phyloP scores from a whole-genome alignment of 2,888 invertebrate genomes.

The Pollenia labialis region DNA sequence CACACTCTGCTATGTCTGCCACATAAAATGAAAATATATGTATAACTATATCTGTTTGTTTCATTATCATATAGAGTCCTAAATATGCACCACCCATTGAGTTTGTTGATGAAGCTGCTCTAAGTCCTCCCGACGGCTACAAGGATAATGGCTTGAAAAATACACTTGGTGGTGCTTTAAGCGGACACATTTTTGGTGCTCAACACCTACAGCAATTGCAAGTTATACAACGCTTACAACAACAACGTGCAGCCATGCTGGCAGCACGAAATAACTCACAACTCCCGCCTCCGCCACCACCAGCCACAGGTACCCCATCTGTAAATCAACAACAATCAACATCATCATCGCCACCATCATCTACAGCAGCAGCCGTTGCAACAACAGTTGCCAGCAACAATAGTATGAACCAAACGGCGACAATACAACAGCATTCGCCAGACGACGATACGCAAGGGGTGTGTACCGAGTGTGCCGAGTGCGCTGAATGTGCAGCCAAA shows the following conservation, averaged over 20 bases:
- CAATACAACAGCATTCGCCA: constrained; percentile 75
- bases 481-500: constrained; percentile 84
- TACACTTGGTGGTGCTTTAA: constrained; percentile 86
- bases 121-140: constrained; percentile 96
- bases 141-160: constrained; percentile 91
- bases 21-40: background rate
- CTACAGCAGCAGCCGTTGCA: constrained; percentile 54
- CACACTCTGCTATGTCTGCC: background rate
- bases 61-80: constrained; percentile 83
- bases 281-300: constrained; percentile 76
- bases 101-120: constrained; percentile 91
- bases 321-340: constrained; percentile 56
- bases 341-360: constrained; percentile 58
- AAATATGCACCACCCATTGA: constrained; percentile 89
- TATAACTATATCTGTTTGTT: constrained; percentile 16
- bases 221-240: constrained; percentile 87
- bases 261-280: constrained; percentile 82
- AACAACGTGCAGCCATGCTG: constrained; percentile 86
- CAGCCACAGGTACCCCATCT: constrained; percentile 70
- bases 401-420: constrained; percentile 60
- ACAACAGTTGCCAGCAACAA: constrained; percentile 58
- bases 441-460: constrained; percentile 82
- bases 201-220: constrained; percentile 87
- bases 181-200: constrained; percentile 88
- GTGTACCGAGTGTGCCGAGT: constrained; percentile 84